phyloP scores from a whole-genome alignment of 92 coral and sea anemone species.

The Isaurus tuberculatus region DNA sequence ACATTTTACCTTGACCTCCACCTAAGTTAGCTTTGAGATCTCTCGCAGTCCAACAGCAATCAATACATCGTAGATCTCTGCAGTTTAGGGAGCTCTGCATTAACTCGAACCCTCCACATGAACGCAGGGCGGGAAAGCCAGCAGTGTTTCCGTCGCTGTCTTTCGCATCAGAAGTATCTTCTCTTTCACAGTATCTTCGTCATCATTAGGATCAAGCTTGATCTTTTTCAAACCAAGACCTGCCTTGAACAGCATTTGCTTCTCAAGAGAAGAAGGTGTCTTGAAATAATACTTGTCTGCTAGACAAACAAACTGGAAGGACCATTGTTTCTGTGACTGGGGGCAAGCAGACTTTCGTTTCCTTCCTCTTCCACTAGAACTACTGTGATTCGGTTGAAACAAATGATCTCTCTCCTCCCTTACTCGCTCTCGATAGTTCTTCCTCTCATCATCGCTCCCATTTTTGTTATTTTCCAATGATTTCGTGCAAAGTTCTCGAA shows the following conservation, averaged over 20 bases:
- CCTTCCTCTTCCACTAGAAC: conserved; percentile 36
- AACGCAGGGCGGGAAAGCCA: conserved; percentile 28
- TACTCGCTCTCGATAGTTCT: conserved; percentile 37
- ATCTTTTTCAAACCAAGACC: conserved; percentile 14
- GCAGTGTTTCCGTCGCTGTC: neutral
- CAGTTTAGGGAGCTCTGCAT: conserved; percentile 3
- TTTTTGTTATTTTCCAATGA: conserved; percentile 11
- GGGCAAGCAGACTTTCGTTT: conserved; percentile 12
- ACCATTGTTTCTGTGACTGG: conserved; percentile 21
- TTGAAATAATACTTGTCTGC: neutral
- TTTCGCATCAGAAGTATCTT: conserved; percentile 37
- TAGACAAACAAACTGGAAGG: neutral
- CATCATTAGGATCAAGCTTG: conserved; percentile 34
- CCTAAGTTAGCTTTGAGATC: conserved; percentile 51
- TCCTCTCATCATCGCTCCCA: conserved; percentile 11
- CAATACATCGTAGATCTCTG: conserved; percentile 30
- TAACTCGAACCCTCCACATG: conserved; percentile 8
- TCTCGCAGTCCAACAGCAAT: conserved; percentile 58
- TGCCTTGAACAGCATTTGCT: neutral
- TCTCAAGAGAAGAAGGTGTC: neutral
- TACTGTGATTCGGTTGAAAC: conserved; percentile 43
- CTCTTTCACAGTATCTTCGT: conserved; percentile 36
- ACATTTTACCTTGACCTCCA: conserved; percentile 56
- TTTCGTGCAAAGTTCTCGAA: conserved; percentile 51
- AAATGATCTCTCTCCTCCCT: conserved; percentile 42